Evolutionary conservation across 2,797 vertebrate species (phyloP).

Genomic region (Micropoecilia bifurca): DNA sequence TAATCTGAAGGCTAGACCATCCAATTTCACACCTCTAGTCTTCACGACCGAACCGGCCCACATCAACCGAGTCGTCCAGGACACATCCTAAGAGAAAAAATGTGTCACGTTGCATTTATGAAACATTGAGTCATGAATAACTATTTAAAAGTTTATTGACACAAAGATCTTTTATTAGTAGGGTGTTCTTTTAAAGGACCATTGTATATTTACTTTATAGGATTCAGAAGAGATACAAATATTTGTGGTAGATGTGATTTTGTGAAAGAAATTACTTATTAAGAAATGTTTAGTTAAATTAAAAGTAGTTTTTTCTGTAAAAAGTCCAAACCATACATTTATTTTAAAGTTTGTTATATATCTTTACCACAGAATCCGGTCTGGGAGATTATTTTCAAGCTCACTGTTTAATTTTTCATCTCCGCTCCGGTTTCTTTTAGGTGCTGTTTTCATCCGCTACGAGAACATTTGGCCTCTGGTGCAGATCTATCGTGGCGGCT

Average conservation of each 20-base stretch:
- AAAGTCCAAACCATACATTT: not conserved
- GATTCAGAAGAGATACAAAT: not conserved
- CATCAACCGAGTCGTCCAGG: not conserved
- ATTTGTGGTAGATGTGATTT: not conserved
- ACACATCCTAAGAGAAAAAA: not conserved
- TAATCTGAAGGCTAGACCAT: not conserved
- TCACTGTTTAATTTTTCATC: not conserved
- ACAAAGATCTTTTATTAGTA: not conserved
- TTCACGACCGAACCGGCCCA: not conserved
- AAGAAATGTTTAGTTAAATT: not conserved
- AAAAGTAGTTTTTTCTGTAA: not conserved
- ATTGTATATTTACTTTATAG: not conserved
- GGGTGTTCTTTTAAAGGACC: not conserved
- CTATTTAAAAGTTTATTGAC: not conserved
- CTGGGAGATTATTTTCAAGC: not conserved
- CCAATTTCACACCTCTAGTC: not conserved
- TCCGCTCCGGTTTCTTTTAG: slow-evolving; percentile 59
- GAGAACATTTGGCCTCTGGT: slow-evolving; percentile 92
- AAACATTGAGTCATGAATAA: not conserved
- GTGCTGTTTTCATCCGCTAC: slow-evolving; percentile 78
- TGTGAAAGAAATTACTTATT: not conserved
- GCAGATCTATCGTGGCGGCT: slow-evolving; percentile 96
- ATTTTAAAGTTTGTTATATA: not conserved
- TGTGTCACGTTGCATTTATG: not conserved
- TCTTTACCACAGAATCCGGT: not conserved